Base-by-base conservation (phyloP, 2,888 invertebrate species). In the Cantharis rustica region DNA sequence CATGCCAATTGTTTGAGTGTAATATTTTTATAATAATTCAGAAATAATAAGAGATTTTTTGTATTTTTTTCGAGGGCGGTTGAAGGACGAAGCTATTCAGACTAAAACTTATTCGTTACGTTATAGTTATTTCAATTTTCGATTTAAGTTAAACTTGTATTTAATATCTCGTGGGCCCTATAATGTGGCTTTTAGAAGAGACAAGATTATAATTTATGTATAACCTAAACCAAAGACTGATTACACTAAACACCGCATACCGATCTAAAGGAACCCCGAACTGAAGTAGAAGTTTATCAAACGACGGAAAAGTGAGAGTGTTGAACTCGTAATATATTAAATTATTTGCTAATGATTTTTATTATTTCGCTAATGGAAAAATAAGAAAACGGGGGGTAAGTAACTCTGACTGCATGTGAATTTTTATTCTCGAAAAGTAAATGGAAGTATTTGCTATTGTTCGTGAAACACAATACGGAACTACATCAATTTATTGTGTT, bases 221-320 rank as follows among this genome's bases (percentile, higher is more conserved):
- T 20, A 73, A 62, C 31, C 68, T 71, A 71, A 73, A 73, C 76
- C 71, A 73, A 76, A 73, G 76, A 76, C 76, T 73, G 76, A 76
- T 76, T 76, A 69, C 76, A 72, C 73, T 71, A 71, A 73, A 76
- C 73, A 71, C 71, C 73, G 61, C 76, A 72, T 73, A 66, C 70
- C 16, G 69, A 68, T 68, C 71, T 66, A 66, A 16, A 20, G 31
- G 75, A n/a, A 68, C 16, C 66, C 62, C 64, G 61, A 17, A 27
- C 26, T 71, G 75, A 27, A 68, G 74, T 31, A 16, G 70, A 74
- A 69, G 70, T 74, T 74, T 62, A 73, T 73, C 74, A 69, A 74
- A 47, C 7, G n/a, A n/a, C 5, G 47, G 47, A 47, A 47, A 47
- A 47, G 47, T 47, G 47, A 47, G 47, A 47, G n/a, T 47, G 47